Evolutionary conservation across 2,113 vertebrate genomes (phyloP).

Genomic region (Cercocebus atys): DNA sequence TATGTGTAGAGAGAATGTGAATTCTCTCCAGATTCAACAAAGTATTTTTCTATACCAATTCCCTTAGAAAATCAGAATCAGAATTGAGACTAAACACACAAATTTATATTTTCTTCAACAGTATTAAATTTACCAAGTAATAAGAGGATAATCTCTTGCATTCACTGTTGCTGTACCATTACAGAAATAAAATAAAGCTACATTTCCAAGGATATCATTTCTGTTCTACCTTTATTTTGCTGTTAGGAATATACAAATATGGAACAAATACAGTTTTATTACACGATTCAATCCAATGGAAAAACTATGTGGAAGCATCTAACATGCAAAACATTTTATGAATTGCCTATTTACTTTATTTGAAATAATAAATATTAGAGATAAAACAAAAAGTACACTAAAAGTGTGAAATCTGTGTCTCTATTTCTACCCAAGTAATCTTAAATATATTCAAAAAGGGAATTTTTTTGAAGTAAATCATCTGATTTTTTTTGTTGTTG

Average conservation of each 20-base stretch:
- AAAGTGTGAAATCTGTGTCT: conserved; percentile 57
- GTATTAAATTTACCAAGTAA: neutral
- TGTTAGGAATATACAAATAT: neutral
- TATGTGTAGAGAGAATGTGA: neutral
- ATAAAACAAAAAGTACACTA: conserved; percentile 55
- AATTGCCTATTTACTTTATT: conserved; percentile 29
- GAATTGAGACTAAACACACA: neutral
- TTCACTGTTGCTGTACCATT: neutral
- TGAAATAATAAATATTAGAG: conserved; percentile 34
- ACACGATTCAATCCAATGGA: neutral
- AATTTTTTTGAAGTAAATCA: neutral
- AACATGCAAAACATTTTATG: conserved; percentile 53
- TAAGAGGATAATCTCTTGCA: neutral
- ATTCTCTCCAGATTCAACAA: neutral
- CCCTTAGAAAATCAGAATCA: neutral
- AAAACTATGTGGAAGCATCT: neutral
- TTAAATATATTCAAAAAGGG: neutral
- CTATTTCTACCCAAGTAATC: conserved; percentile 46
- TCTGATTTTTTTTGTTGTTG: neutral
- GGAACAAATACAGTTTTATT: neutral
- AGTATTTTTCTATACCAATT: neutral
- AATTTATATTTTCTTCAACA: neutral
- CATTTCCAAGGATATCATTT: neutral
- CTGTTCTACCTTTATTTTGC: neutral
- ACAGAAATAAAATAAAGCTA: neutral